phyloP scores from a whole-genome alignment of 2,113 vertebrate genomes.

The Castor canadensis region DNA sequence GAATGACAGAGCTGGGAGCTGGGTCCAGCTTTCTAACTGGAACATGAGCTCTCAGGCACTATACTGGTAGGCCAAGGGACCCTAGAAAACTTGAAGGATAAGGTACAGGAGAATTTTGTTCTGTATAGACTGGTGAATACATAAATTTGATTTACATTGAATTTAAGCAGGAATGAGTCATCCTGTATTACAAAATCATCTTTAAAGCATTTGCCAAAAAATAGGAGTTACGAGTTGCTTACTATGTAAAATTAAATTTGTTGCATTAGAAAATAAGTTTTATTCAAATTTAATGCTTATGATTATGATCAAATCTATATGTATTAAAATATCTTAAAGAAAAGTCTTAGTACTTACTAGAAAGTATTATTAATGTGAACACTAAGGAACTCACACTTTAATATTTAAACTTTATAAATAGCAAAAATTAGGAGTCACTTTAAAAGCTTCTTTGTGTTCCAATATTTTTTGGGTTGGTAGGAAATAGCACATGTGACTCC shows the following conservation, averaged over 20 bases:
- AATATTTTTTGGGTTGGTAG: neutral
- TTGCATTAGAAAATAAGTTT: slow-evolving; percentile 50
- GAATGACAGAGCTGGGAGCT: neutral
- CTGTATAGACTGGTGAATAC: neutral
- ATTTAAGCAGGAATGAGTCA: neutral
- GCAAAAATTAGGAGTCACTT: neutral
- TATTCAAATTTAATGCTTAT: slow-evolving; percentile 26
- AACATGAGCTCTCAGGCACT: neutral
- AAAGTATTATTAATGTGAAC: neutral
- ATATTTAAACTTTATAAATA: slow-evolving; percentile 40
- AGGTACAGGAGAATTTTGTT: neutral
- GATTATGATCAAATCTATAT: slow-evolving; percentile 32
- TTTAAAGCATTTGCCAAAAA: slow-evolving; percentile 42
- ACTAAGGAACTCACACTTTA: slow-evolving; percentile 26
- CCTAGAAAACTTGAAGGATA: slow-evolving; percentile 21
- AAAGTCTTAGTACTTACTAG: slow-evolving; percentile 27
- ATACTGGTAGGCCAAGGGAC: neutral
- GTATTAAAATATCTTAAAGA: neutral
- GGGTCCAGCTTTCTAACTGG: neutral
- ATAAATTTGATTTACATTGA: slow-evolving; percentile 36
- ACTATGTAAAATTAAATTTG: slow-evolving; percentile 24
- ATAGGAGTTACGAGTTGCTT: neutral
- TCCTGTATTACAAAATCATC: slow-evolving; percentile 18
- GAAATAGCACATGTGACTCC: neutral
- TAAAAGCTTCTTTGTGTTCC: slow-evolving; percentile 12